phyloP scores from a whole-genome alignment of 2,113 vertebrate species.

The Triplophysa dalaica region DNA sequence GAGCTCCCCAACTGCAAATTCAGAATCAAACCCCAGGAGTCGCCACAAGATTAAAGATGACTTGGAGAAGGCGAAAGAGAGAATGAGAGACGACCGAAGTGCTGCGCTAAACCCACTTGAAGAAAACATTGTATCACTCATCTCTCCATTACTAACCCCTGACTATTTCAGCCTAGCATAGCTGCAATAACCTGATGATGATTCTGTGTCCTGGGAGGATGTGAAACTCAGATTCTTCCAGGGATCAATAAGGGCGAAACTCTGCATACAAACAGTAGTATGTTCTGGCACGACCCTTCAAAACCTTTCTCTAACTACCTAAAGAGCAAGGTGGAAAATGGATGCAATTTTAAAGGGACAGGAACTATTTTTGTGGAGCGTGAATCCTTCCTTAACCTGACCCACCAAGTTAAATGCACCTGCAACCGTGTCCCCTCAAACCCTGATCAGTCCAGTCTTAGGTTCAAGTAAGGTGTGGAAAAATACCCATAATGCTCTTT shows the following conservation, averaged over 20 bases:
- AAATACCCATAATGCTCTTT: slow-evolving; percentile 42
- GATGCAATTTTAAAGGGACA: slow-evolving; percentile 27
- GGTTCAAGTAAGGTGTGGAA: slow-evolving; percentile 42
- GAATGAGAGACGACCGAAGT: slow-evolving; percentile 41
- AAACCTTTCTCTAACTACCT: neutral
- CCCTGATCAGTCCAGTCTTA: neutral
- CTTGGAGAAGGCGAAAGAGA: slow-evolving; percentile 53
- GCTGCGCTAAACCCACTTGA: slow-evolving; percentile 33
- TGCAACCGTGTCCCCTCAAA: neutral
- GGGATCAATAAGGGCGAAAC: slow-evolving; percentile 20
- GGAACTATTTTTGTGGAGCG: slow-evolving; percentile 13
- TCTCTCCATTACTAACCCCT: slow-evolving; percentile 27
- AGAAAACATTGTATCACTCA: slow-evolving; percentile 35
- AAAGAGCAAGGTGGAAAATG: neutral
- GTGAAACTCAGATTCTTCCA: slow-evolving; percentile 30
- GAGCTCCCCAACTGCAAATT: slow-evolving; percentile 49
- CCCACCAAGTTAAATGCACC: slow-evolving; percentile 28
- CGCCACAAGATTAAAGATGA: slow-evolving; percentile 46
- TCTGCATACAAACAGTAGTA: slow-evolving; percentile 36
- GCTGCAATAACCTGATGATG: slow-evolving; percentile 23
- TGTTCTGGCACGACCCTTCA: slow-evolving; percentile 1
- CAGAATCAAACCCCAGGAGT: slow-evolving; percentile 52
- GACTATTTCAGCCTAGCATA: slow-evolving; percentile 27
- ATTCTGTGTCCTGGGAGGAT: neutral
- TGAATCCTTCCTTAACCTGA: neutral